Conservation (phyloP, 2,797 vertebrate genomes). For the Halcyon leucocephala region DNA sequence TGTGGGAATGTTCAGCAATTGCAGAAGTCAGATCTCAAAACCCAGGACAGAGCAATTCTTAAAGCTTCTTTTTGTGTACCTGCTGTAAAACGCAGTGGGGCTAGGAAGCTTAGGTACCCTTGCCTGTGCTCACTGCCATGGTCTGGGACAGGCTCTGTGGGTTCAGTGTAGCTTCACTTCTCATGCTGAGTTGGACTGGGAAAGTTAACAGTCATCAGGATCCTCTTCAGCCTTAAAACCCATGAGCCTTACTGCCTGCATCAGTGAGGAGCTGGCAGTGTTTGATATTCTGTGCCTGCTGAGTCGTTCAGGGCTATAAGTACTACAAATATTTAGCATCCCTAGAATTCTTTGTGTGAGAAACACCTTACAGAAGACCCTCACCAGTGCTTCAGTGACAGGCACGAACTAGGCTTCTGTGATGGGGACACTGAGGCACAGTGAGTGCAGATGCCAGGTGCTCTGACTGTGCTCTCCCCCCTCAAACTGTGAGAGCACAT, state of each 20-base stretch:
- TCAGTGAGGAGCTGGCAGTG: neutral
- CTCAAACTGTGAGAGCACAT: neutral
- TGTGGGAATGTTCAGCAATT: neutral
- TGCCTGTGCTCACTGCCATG: neutral
- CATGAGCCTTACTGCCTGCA: fast-evolving
- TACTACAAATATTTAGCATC: neutral
- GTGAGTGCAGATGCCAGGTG: neutral
- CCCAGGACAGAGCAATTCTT: neutral
- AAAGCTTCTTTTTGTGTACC: neutral
- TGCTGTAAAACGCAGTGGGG: neutral
- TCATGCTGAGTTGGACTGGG: neutral
- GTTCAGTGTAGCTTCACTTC: neutral
- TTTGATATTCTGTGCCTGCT: neutral
- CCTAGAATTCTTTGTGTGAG: neutral
- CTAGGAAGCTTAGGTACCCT: neutral
- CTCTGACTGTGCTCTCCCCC: neutral
- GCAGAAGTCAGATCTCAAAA: neutral
- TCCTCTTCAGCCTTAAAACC: neutral
- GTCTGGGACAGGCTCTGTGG: neutral
- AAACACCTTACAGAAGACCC: neutral
- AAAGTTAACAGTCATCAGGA: neutral
- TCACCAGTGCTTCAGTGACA: neutral
- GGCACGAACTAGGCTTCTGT: neutral
- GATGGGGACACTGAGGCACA: neutral
- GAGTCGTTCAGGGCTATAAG: neutral